Base-by-base conservation (phyloP, 2,797 vertebrate species). In the Catharus ustulatus region DNA sequence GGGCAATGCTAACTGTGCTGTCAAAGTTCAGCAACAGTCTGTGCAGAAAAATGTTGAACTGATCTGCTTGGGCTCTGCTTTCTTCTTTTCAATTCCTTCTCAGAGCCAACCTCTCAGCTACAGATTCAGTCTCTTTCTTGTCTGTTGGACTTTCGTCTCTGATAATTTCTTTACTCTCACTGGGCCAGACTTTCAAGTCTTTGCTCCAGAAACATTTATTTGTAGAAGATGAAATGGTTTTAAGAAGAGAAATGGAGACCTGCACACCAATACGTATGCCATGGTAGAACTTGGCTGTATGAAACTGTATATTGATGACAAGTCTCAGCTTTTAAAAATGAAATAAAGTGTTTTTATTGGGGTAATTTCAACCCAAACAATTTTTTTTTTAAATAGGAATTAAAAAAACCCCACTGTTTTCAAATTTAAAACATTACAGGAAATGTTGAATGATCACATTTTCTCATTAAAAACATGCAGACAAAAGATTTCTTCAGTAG, bases 21-120 rank as follows among this genome's bases (percentile, higher is more conserved):
- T 86, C 89, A 93, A 78, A 96, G 91, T 95, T 96, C 87, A 92
- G 89, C 79, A 89, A 84, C 93, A 78, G 82, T 45, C 82, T 83
- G 87, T 4, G 21, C 66, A 90, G 84, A 91, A 89, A 95, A 81
- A n/a, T 0, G 8, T 73, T 80, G 75, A 90, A 69, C 76, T 57
- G 58, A 89, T 90, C 66, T 77, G 45, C 75, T 81, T 2, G 1
- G 80, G 59, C 55, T 94, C 63, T 36, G 26, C 80, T 95, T 95
- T 90, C 77, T 94, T 90, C 80, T 94, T 95, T 94, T 89, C 77
- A 84, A 38, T 76, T 89, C 80, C 59, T 95, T 87, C 81, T 86
- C 68, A 59, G 76, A 0, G 0, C 82, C 91, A 80, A 84, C 54
- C 91, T 94, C 87, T 63, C 5, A 7, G 84, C 81, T 91, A 78